Base-by-base conservation (phyloP, 2,888 invertebrate species). In the Chorisops tibialis region DNA sequence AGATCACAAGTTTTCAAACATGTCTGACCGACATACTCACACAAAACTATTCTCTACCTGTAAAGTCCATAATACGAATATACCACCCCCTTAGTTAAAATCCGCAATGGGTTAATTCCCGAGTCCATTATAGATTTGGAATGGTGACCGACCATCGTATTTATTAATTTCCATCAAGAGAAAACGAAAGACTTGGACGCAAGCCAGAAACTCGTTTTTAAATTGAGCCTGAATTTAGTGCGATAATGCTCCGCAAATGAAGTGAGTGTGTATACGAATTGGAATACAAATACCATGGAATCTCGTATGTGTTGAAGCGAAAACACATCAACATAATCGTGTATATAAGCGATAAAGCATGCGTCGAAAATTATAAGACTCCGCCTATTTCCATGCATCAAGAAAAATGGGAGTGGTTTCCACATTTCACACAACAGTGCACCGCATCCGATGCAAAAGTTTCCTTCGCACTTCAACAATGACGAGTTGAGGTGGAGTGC, bases 161-260 rank as follows among this genome's bases (percentile, higher is more conserved):
- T 30, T 30, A n/a, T 30, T 30, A 30, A 9, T 30, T 30, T 30
- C 30, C 30, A 1, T 5, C 18, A 1, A 7, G 7, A 37, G 9
- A 37, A 51, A 51, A 51, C 51, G 51, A 51, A 51, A 51, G 51
- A 51, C 37, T 16, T 51, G 12, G 38, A 51, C 18, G 19, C 14
- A 51, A 37, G 51, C 51, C 37, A 37, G 37, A 37, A 51, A 51
- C 51, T 18, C 18, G 51, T 19, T 37, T 11, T 37, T 18, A 11
- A 18, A 30, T 49, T 12, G 16, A 14, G 39, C 39, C 12, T 12
- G 12, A 11, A 39, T 37, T 37, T 12, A 37, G 37, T 37, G 6
- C 39, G 39, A n/a, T 39, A 37, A 9, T 39, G n/a, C n/a, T 39
- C 4, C 16, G 4, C 39, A 39, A n/a, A 39, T 11, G 39, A 39